Evolutionary conservation across 2,888 invertebrate genomes (phyloP), one percentile per base, ranked within the genome.

Genomic region (Diogma glabrata): DNA sequence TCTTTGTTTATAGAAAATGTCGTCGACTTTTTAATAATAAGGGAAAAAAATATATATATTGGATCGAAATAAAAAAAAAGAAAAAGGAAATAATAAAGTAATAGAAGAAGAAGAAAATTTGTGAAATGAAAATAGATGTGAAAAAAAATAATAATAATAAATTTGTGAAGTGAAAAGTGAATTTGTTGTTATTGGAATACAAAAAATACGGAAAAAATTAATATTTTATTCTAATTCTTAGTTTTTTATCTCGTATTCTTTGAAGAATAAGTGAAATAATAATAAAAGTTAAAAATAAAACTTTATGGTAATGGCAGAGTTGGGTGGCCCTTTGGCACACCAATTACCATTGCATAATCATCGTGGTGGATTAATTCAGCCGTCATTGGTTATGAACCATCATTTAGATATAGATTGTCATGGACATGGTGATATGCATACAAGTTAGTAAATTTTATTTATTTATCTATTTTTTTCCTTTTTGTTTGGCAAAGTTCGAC

Each of bases 271-370:
- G 30, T 48, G 30, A 30, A 51, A 36, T 26, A 46, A 46, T 23
- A 47, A 22, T 10, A 51, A 36, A 43, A 48, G 30, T 33, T 48
- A 30, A n/a, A 20, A 30, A 48, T 20, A n/a, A 33, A 33, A 24
- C 30, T 74, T 73, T 74, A 77, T 77, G 77, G 77, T 76, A 74
- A 77, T 77, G 77, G 76, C 77, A 73, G 77, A 77, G 76, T 76
- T 76, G 67, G 76, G 76, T 71, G 76, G 75, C 72, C 75, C 76
- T 75, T 75, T 76, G 74, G 77, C 76, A 73, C 77, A 77, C 74
- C 77, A 76, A 71, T 71, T 76, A 70, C 75, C 75, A 60, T 71
- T 75, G 71, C 75, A 75, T 67, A 69, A 66, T 65, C 69, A 68
- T 64, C 68, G 70, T 64, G 75, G 75, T 66, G 76, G 76, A 67